These are phyloP conservation scores for Actenoides lindsayi DNA, from an alignment of 2,113 vertebrate genomes.

Conservation along the genomic window DNA sequence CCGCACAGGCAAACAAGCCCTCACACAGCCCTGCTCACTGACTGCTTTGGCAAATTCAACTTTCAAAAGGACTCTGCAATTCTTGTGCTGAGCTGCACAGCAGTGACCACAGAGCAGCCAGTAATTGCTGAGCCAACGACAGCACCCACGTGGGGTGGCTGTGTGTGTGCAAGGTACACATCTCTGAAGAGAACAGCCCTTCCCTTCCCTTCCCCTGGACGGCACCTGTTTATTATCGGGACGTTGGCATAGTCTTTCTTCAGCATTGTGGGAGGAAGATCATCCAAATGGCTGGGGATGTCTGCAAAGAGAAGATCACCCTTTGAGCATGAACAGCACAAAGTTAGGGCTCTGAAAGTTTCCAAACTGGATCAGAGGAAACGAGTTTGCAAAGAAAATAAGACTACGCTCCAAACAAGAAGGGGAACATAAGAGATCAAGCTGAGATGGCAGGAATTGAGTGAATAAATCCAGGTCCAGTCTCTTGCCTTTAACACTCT, in stretches of 20 bases:
- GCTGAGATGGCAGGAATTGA: not conserved
- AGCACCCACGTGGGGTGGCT: not conserved
- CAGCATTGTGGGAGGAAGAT: conserved; percentile 81
- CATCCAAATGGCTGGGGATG: conserved; percentile 82
- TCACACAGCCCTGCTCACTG: not conserved
- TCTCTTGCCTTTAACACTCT: not conserved
- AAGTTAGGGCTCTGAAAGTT: not conserved
- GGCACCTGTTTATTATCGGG: conserved; percentile 80
- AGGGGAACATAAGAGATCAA: not conserved
- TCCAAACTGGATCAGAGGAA: not conserved
- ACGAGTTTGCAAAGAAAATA: not conserved
- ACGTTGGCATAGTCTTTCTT: conserved; percentile 83
- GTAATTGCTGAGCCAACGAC: too few relatives aligned
- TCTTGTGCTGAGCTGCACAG: not conserved
- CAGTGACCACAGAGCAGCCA: not conserved
- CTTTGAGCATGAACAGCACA: not conserved
- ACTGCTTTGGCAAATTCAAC: not conserved
- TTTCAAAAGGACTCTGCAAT: not conserved
- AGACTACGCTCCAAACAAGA: not conserved
- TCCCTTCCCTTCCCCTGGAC: not conserved
- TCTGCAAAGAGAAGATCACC: conserved; percentile 59
- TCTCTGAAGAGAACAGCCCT: not conserved
- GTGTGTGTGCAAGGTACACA: not conserved
- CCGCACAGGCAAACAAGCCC: not conserved
- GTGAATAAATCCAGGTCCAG: not conserved